Evolutionary conservation across 2,113 vertebrate genomes (phyloP), one percentile per base, ranked within the genome.

Genomic region (Gallinago media): DNA sequence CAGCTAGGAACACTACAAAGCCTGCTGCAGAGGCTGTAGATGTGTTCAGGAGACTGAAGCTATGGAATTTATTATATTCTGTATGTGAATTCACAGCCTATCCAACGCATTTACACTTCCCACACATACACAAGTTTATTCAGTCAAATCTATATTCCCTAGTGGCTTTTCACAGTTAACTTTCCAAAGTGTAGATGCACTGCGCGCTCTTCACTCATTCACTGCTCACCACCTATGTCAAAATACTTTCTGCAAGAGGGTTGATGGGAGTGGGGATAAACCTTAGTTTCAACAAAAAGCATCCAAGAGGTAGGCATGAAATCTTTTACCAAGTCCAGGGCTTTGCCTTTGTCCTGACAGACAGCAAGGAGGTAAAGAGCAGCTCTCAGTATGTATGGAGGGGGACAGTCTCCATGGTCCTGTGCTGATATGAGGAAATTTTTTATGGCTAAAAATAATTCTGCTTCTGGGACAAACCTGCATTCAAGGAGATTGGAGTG

Each of bases 391-490:
- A 99, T 94, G 15, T 78, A 95, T n/a, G 89, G 79, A 42, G 98
- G 97, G 14, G 94, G 91, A 32, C 61, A 86, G 92, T 97, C 96
- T 22, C 98, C 98, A 75, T 97, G 97, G 86, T 98, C 98, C 92
- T 99, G 98, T 44, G 98, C 95, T 21, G 98, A 99, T 8, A 97
- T 95, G 81, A 99, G 92, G 94, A 99, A 96, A 94, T 96, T 97
- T 92, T 98, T 94, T 79, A 99, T 61, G 25, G 99, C 98, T 96
- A 98, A 97, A 95, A 98, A 99, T 90, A 99, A 97, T 7, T 98
- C 98, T 71, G 98, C 96, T 91, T 99, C 98, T 65, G 98, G 98
- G 72, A 99, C 98, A 93, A 99, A 98, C 97, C 99, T 99, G 98
- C 55, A 59, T n/a, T 89, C 52, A 81, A 96, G 91, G 34, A 95